Evolutionary conservation across 2,113 vertebrate genomes (phyloP).

Genomic region (Agapornis roseicollis): DNA sequence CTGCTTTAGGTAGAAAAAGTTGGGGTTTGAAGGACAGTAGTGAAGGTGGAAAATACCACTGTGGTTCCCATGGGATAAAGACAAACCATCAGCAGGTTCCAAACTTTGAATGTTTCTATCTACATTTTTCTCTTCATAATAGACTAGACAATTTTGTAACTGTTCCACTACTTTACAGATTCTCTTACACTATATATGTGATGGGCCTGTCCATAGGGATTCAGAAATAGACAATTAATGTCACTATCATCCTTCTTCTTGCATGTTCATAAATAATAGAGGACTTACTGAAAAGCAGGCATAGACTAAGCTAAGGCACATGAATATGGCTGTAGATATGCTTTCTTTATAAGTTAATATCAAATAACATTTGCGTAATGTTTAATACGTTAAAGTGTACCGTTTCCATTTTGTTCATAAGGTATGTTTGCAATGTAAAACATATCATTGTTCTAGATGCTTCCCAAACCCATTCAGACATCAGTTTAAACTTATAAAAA

Average conservation of each 20-base stretch:
- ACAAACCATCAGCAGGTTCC: background rate
- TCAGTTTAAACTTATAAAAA: background rate
- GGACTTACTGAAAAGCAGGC: background rate
- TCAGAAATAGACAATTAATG: background rate
- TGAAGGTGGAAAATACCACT: too few relatives aligned
- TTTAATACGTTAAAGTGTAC: background rate
- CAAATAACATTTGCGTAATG: background rate
- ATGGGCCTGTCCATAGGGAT: background rate
- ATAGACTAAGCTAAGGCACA: background rate
- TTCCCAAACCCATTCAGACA: background rate
- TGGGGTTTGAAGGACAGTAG: background rate
- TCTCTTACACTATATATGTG: background rate
- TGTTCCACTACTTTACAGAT: background rate
- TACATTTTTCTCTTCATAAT: background rate
- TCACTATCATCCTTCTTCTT: background rate
- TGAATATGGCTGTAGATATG: background rate
- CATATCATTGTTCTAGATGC: background rate
- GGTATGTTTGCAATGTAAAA: background rate
- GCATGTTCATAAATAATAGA: background rate
- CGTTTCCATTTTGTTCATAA: background rate
- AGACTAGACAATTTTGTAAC: background rate
- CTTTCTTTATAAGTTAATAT: background rate
- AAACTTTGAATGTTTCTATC: background rate
- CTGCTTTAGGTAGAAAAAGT: background rate
- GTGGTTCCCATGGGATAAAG: background rate